These are phyloP conservation scores for Lycophotia porphyrea DNA, from an alignment of 2,888 invertebrate genomes.

Conservation along the genomic window DNA sequence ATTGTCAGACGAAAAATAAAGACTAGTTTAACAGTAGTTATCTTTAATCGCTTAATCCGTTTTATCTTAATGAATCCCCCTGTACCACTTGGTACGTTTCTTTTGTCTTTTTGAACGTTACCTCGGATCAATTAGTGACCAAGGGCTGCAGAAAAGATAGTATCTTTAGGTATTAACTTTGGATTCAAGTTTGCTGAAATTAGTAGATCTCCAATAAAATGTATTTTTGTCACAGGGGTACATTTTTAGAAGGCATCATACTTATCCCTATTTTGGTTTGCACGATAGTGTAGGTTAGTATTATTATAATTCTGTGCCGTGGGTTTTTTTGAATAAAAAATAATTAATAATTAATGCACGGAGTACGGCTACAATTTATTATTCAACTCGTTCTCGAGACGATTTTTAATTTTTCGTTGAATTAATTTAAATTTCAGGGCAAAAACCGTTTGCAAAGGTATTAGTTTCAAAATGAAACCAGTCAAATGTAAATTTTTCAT, in stretches of 20 bases:
- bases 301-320: background rate
- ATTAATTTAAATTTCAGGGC: background rate
- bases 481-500: background rate
- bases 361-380: background rate
- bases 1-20: constrained; percentile 20
- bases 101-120: constrained; percentile 42
- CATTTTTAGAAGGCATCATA: background rate
- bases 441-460: background rate
- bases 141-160: constrained; percentile 9
- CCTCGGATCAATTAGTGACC: constrained; percentile 38
- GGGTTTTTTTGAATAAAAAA: background rate
- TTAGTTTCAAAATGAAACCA: background rate
- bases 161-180: constrained; percentile 13
- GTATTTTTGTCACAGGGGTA: background rate
- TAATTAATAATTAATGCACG: background rate
- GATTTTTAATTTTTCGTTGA: background rate
- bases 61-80: constrained; percentile 67
- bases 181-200: constrained; percentile 5
- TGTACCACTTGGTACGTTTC: constrained; percentile 29
- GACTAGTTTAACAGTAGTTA: constrained; percentile 29
- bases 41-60: constrained; percentile 52
- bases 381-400: background rate
- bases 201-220: background rate
- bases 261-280: background rate
- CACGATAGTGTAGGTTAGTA: too few species aligned